Evolutionary conservation across 2,888 invertebrate genomes (phyloP).

Genomic region (Marronus borbonicus): DNA sequence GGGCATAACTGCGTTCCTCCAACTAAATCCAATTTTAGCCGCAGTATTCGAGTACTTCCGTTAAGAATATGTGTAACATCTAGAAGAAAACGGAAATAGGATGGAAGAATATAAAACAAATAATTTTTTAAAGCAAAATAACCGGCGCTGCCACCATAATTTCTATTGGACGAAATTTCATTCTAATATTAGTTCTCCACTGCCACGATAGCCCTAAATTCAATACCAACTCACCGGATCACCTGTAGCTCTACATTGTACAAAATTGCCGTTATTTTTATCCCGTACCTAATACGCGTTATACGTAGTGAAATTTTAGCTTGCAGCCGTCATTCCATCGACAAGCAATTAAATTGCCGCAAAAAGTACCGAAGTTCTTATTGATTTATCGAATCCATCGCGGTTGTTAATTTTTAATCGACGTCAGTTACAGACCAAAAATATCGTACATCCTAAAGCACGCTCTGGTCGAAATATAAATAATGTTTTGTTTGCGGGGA

Average conservation of each 20-base stretch:
- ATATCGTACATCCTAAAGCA: slow-evolving; percentile 23
- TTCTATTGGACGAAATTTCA: neutral
- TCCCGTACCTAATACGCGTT: neutral
- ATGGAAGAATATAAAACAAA: no score
- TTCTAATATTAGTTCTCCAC: slow-evolving; percentile 15
- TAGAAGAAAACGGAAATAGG: no score
- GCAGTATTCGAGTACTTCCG: no score
- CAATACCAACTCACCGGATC: slow-evolving; percentile 5
- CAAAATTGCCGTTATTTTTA: slow-evolving; percentile 27
- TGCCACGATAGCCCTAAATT: neutral
- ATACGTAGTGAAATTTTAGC: slow-evolving; percentile 17
- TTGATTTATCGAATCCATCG: slow-evolving; percentile 24
- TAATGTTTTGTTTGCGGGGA: neutral
- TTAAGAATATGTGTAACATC: no score
- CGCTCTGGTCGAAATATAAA: neutral
- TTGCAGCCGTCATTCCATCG: neutral
- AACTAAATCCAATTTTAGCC: no score
- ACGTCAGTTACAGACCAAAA: neutral
- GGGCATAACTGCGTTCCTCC: no score
- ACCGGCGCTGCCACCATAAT: no score
- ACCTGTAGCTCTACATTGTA: slow-evolving; percentile 18
- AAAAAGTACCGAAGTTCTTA: slow-evolving; percentile 24
- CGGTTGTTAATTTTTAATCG: slow-evolving; percentile 38
- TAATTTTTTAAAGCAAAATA: no score
- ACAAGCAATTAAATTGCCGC: slow-evolving; percentile 20